Evolutionary conservation across 1,140 invertebrate genomes (phyloP), one percentile per base, ranked within the genome.

Genomic region (Drosophila suzukii): DNA sequence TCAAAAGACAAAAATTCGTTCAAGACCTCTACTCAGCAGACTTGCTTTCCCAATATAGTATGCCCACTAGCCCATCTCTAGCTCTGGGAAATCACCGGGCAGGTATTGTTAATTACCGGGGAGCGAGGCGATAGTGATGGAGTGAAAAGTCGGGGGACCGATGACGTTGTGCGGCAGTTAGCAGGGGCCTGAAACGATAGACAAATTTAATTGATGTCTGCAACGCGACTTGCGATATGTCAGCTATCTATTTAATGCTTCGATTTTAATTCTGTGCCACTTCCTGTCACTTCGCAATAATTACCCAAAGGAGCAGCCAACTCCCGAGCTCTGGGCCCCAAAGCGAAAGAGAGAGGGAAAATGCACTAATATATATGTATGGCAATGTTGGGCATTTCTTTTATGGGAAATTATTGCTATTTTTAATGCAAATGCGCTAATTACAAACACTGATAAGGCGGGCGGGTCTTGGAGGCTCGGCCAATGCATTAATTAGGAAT

Each of bases 341-440:
- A 6, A 53, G 36, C 6, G 24, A 75, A 41, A 38, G 17, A 17
- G n/a, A 24, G 38, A 30, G 32, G 6, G 11, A 0, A 6, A 27
- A 50, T 39, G 20, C 62, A 49, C 34, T 60, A 68, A 76, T 61
- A 80, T 56, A 61, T 59, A 60, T 53, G 49, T 65, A 68, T 54
- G 67, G 63, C 70, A 59, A 65, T 71, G 75, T 58, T 86, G 80
- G 75, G 53, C 44, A 76, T 81, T 85, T 88, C 81, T 89, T 78
- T 89, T 84, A 89, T 89, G 68, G 84, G 73, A 89, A 89, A 89
- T 89, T 89, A 89, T 89, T 89, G 84, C 84, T 89, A 89, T 89
- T 89, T 89, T 89, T 89, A 89, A 89, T 89, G 84, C 84, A 89
- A 89, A 89, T 89, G 80, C 84, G 84, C 84, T 89, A 89, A 89